A percentile compares a stretch with the other conserved stretches of the same genome.
Conservation (phyloP, 1,140 invertebrate genomes). For the Maconellicoccus hirsutus region DNA sequence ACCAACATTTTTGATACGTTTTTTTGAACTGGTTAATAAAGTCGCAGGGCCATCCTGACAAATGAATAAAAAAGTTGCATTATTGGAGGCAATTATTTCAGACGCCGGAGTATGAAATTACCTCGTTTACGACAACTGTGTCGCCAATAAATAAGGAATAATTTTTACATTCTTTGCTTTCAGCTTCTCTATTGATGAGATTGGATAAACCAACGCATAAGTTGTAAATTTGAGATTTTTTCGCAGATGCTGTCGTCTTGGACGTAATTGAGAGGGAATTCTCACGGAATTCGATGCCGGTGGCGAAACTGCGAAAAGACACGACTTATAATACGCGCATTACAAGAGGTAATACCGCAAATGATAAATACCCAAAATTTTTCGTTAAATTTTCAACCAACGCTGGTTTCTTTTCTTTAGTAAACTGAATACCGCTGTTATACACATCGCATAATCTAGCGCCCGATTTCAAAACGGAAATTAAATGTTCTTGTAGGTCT, state of each 20-base stretch:
- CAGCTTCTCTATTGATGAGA: slow-evolving; percentile 67
- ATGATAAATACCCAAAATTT: slow-evolving; percentile 58
- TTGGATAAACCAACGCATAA: slow-evolving; percentile 88
- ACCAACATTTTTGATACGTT: slow-evolving; percentile 91
- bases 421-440: slow-evolving; percentile 63
- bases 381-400: slow-evolving; percentile 88
- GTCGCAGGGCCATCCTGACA: slow-evolving; percentile 61
- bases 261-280: slow-evolving; percentile 81
- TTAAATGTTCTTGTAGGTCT: slow-evolving; percentile 80
- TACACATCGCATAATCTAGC: slow-evolving; percentile 81
- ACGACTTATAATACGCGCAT: not conserved
- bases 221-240: slow-evolving; percentile 96
- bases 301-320: slow-evolving; percentile 56
- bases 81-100: too few species aligned
- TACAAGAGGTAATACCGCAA: not conserved
- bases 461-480: slow-evolving; percentile 73
- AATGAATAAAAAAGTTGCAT: not conserved
- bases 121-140: slow-evolving; percentile 87
- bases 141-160: slow-evolving; percentile 95
- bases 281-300: slow-evolving; percentile 97
- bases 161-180: slow-evolving; percentile 74
- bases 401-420: slow-evolving; percentile 77
- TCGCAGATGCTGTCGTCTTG: slow-evolving; percentile 68
- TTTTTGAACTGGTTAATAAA: slow-evolving; percentile 83
- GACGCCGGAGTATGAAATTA: slow-evolving; percentile 30